Conservation (phyloP, 1,140 invertebrate genomes). For the Harlomillsia oculata region DNA sequence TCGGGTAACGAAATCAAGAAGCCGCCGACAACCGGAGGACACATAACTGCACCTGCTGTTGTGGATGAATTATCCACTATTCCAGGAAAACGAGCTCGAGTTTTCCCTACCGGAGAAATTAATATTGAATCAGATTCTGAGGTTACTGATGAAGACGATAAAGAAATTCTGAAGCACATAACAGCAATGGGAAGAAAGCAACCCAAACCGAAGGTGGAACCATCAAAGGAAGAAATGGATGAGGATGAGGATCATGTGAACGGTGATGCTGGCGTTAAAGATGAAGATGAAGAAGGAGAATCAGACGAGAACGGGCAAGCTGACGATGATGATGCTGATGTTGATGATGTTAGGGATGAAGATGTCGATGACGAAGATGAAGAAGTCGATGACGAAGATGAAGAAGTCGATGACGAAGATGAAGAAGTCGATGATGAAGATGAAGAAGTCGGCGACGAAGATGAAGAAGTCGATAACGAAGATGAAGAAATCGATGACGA, state of each 20-base stretch:
- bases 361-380: too few species aligned
- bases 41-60: neutral
- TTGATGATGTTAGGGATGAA: too few species aligned
- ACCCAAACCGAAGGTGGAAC: neutral
- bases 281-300: neutral
- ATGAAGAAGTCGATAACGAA: too few species aligned
- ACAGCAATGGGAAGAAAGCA: neutral
- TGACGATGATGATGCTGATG: too few species aligned
- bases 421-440: too few species aligned
- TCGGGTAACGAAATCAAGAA: slow-evolving; percentile 16
- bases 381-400: too few species aligned
- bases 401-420: too few species aligned
- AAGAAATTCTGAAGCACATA: neutral
- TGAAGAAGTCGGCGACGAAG: too few species aligned
- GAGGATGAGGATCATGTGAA: too few species aligned
- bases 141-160: neutral
- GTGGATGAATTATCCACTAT: slow-evolving; percentile 27
- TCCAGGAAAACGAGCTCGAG: slow-evolving; percentile 12
- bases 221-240: neutral
- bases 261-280: too few species aligned
- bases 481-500: too few species aligned
- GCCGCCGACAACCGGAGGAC: neutral
- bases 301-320: neutral
- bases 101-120: slow-evolving; percentile 25
- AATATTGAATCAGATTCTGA: slow-evolving; percentile 3